Base-by-base conservation (phyloP, 1,140 invertebrate genomes). In the Papilio machaon region DNA sequence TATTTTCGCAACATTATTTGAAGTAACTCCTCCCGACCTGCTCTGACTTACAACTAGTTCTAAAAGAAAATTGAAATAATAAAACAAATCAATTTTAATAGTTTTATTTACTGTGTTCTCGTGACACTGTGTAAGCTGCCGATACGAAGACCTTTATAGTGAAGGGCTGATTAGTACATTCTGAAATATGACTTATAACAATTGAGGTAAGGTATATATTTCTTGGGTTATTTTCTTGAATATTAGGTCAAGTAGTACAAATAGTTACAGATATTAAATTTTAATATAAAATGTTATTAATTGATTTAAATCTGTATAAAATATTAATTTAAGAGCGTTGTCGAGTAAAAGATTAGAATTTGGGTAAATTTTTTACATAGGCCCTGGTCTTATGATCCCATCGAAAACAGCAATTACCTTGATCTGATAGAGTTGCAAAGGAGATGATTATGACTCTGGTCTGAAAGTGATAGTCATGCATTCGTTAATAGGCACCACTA, bases 91-190 rank as follows among this genome's bases (percentile, higher is more conserved):
- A 19, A 75, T 76, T 52, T 9, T 52, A 74, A 74, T 49, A 74
- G n/a, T 46, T 19, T 19, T 74, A 74, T 74, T 74, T 74, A 46
- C 43, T 23, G 38, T 19, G 17, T 19, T 46, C n/a, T 74, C 73
- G 73, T 19, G 43, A 74, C 73, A 74, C 15, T 70, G 67, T 8
- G 8, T 46, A 15, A 35, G 35, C 46, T 47, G 19, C n/a, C 10
- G 47, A 15, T 52, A 76, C 74, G 19, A 76, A 52, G 47, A 74
- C 74, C 74, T 76, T 76, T 76, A 76, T 10, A 30, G 74, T 49
- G 74, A 76, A 76, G 74, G 47, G 74, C 74, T 76, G 0, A 30
- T 10, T 76, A 6, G 47, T 19, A 9, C 13, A 13, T 30, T 46
- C 43, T 76, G 23, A 49, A 30, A 23, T 8, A n/a, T 17, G 13